Conservation (phyloP, 1,140 invertebrate genomes). For the Globodera ellingtonae region DNA sequence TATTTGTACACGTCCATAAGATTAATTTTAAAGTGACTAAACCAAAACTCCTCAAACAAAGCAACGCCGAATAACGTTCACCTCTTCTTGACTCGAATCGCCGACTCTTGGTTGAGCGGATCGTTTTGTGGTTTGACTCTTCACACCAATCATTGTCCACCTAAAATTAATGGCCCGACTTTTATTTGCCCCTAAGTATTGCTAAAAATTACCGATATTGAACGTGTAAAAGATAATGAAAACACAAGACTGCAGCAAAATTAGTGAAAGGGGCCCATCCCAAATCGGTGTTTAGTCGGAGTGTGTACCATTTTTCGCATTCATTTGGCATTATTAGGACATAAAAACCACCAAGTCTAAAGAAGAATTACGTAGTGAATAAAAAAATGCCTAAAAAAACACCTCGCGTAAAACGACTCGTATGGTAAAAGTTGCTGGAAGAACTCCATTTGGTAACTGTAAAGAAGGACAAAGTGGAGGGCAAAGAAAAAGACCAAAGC, state of each 20-base stretch:
- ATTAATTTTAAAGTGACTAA: too few species aligned
- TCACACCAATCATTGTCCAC: conserved; percentile 58
- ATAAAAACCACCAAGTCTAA: conserved; percentile 53
- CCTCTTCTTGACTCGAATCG: conserved; percentile 40
- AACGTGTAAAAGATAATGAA: conserved; percentile 48
- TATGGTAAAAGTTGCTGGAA: conserved; percentile 47
- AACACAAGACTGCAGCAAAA: conserved; percentile 44
- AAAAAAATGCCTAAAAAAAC: conserved; percentile 11
- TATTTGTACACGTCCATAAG: background rate
- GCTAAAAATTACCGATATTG: conserved; percentile 45
- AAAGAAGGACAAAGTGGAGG: conserved; percentile 57
- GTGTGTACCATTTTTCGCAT: conserved; percentile 54
- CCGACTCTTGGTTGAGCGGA: background rate
- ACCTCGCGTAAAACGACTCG: conserved; percentile 45
- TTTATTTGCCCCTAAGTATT: background rate
- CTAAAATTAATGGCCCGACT: background rate
- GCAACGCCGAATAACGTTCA: conserved; percentile 2
- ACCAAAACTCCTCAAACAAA: conserved; percentile 3
- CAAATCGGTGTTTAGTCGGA: conserved; percentile 27
- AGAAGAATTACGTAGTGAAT: conserved; percentile 10
- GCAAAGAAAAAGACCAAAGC: conserved; percentile 49
- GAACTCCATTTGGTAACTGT: conserved; percentile 56
- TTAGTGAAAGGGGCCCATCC: conserved; percentile 56
- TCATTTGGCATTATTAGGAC: conserved; percentile 33
- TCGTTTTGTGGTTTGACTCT: conserved; percentile 5